Percentiles rank a stretch among this genome's conserved stretches.
phyloP scores from a whole-genome alignment of 2,113 vertebrate species.

The Trematocara variabile region DNA sequence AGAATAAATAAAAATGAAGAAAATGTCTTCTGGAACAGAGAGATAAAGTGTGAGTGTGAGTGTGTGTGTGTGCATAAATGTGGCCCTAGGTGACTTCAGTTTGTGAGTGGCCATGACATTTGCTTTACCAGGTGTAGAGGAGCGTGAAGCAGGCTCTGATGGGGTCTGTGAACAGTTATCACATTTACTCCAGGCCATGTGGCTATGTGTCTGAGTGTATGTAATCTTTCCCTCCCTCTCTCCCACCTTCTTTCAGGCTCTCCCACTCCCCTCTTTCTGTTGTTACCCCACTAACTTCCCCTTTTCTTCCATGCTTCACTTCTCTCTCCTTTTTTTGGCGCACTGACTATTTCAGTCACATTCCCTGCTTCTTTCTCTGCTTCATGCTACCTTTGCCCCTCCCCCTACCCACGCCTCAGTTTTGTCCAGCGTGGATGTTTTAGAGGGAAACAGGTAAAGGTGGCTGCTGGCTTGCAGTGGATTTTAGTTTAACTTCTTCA shows the following conservation, averaged over 20 bases:
- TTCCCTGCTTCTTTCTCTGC: conserved; percentile 12
- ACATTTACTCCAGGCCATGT: conserved; percentile 51
- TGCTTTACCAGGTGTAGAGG: conserved; percentile 53
- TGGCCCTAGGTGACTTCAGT: conserved; percentile 31
- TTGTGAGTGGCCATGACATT: conserved; percentile 56
- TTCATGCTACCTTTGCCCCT: conserved; percentile 36
- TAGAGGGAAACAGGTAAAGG: neutral
- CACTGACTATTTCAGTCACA: conserved; percentile 29
- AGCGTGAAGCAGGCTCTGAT: conserved; percentile 57
- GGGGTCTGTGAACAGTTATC: conserved; percentile 57
- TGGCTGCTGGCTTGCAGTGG: neutral
- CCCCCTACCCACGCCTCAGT: neutral
- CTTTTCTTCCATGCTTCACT: neutral
- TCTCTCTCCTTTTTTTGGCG: conserved; percentile 15
- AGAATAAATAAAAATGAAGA: neutral
- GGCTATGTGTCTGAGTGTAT: conserved; percentile 26
- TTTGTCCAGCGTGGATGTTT: neutral
- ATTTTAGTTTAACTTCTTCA: neutral
- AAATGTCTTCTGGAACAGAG: conserved; percentile 1
- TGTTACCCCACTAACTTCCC: neutral
- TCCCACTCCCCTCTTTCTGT: neutral
- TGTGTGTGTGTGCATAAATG: conserved; percentile 7
- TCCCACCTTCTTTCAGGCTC: neutral
- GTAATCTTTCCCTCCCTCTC: conserved; percentile 18
- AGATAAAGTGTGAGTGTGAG: conserved; percentile 7